phyloP scores from a whole-genome alignment of 2,888 invertebrate species.

The Parapristionchus giblindavisi region DNA sequence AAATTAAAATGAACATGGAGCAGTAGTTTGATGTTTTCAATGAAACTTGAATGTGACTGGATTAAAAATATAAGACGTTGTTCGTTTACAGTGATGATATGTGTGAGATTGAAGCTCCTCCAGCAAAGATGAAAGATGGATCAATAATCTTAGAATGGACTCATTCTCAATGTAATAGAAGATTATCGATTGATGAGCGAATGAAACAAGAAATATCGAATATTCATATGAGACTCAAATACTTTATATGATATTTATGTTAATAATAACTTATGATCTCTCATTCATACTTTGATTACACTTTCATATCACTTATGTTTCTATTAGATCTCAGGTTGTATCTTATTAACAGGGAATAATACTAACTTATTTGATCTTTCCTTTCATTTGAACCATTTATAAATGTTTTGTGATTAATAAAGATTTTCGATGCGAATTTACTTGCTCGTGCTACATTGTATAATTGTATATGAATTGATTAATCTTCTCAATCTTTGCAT shows the following conservation, averaged over 20 bases:
- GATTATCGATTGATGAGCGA: conserved; percentile 1
- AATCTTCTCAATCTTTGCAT: too few species aligned
- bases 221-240: conserved; percentile 19
- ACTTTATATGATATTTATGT: conserved; percentile 17
- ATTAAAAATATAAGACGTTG: neutral
- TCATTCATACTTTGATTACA: too few species aligned
- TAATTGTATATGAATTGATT: too few species aligned
- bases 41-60: neutral
- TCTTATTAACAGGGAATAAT: too few species aligned
- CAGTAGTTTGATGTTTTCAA: neutral
- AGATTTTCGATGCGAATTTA: too few species aligned
- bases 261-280: too few species aligned
- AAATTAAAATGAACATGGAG: neutral
- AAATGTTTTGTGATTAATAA: too few species aligned
- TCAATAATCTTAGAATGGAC: conserved; percentile 17
- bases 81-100: conserved; percentile 13
- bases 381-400: too few species aligned
- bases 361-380: too few species aligned
- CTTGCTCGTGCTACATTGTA: too few species aligned
- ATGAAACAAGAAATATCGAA: conserved; percentile 5
- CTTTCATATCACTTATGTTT: too few species aligned
- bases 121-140: conserved; percentile 2
- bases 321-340: too few species aligned
- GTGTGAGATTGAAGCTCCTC: neutral
- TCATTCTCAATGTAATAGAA: conserved; percentile 18